Percentiles rank a stretch among this genome's conserved stretches.
Conservation (phyloP, 2,797 vertebrate genomes). For the Phalloptychus januarius region DNA sequence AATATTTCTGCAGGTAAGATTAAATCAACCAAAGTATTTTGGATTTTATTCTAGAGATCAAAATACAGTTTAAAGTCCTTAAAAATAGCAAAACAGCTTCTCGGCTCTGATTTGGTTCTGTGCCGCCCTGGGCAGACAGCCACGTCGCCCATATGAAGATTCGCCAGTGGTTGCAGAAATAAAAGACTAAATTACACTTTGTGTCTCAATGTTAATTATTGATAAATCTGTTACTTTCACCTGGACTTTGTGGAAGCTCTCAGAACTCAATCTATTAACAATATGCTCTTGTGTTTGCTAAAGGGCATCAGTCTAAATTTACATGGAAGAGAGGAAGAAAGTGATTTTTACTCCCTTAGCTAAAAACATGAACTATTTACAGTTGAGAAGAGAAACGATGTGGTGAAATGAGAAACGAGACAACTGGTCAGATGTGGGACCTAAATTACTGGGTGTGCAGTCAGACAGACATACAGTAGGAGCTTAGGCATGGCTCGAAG, state of each 20-base stretch:
- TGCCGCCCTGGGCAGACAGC: background rate
- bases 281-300: background rate
- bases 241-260: background rate
- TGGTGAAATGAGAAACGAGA: background rate
- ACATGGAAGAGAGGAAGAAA: background rate
- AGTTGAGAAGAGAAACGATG: background rate
- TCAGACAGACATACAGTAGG: conserved; percentile 13
- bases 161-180: background rate
- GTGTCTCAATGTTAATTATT: background rate
- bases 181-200: background rate
- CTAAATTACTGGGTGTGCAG: conserved; percentile 26
- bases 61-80: background rate
- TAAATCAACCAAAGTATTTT: background rate
- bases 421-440: conserved; percentile 5
- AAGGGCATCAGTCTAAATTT: background rate
- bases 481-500: conserved; percentile 15
- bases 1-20: background rate
- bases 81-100: background rate
- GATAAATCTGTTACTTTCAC: background rate
- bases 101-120: background rate
- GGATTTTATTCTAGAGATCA: background rate
- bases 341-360: background rate
- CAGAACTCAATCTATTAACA: background rate
- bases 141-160: background rate
- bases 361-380: background rate